Percentiles rank a stretch among this genome's conserved stretches.
Evolutionary conservation across 2,797 vertebrate species (phyloP).

Genomic region (Darevskia nairensis): DNA sequence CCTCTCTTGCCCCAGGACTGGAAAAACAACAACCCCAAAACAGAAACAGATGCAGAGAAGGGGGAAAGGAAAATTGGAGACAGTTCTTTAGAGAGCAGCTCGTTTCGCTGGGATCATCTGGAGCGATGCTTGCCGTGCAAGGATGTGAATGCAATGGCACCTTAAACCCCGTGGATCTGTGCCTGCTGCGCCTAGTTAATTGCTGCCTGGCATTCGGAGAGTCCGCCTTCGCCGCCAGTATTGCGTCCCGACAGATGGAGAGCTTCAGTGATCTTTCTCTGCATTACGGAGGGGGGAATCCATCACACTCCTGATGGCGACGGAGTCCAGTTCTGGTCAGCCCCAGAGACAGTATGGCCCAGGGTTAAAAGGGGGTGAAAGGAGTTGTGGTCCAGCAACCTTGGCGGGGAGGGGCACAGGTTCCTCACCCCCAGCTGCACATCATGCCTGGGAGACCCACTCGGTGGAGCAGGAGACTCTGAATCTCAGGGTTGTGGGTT

Average conservation of each 20-base stretch:
- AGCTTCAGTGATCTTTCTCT: not conserved
- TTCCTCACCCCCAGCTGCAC: too few species aligned
- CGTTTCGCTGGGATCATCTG: not conserved
- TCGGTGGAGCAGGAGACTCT: too few species aligned
- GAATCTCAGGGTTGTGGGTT: too few species aligned
- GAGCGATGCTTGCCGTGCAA: not conserved
- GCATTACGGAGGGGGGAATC: not conserved
- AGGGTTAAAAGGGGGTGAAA: not conserved
- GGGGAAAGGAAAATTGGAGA: not conserved
- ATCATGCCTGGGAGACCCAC: too few species aligned
- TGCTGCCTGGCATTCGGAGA: not conserved
- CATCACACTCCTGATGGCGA: not conserved
- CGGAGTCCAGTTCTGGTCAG: not conserved
- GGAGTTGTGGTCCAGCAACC: too few species aligned
- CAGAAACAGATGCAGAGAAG: not conserved
- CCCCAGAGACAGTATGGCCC: not conserved
- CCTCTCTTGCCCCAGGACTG: conserved; percentile 16
- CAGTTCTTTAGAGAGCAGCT: not conserved
- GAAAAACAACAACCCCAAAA: not conserved
- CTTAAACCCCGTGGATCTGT: not conserved
- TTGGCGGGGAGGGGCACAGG: too few species aligned
- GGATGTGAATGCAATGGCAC: too few species aligned
- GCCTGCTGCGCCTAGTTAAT: not conserved
- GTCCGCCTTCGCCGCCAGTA: too few species aligned
- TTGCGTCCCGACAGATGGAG: too few species aligned